Evolutionary conservation across 2,797 vertebrate genomes (phyloP), one percentile per base, ranked within the genome.

Genomic region (Sternotherus odoratus): DNA sequence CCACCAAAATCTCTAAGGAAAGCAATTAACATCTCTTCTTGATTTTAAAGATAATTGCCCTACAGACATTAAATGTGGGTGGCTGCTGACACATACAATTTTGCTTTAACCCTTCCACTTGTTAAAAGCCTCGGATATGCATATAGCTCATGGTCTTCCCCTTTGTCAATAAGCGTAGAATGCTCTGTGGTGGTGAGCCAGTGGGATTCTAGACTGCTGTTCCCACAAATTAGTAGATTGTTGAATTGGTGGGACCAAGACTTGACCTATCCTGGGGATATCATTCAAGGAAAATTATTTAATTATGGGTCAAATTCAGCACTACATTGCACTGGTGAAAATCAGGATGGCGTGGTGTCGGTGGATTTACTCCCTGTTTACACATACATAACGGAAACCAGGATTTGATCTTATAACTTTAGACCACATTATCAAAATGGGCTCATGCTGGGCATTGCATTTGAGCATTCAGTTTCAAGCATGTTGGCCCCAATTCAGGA

Each of bases 1-100:
- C 9, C 24, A 51, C 30, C 79, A 48, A 54, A 77, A 50, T 88
- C 66, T 92, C 74, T 77, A 66, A 91, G 83, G 57, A 91, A 33
- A 82, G 84, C 19, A 83, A 85, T 43, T 77, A 81, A 92, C 91
- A 46, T 86, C 53, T 83, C 33, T 81, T 94, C 48, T 89, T 3
- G 0, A 57, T 24, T 89, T 95, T 86, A 85, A 79, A 94, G 77
- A 16, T 72, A 86, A 91, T 80, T 79, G 66, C 87, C 84, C 83
- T 50, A 80, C 28, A 78, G 91, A 82, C 92, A 86, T 83, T 63
- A 79, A 33, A 88, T 72, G 19, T 87, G 19, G 6, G 4, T 28
- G 16, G 19, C 63, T 33, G 46, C 57, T 95, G 94, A 66, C 75
- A 92, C 94, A 79, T 2, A 0, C 78, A 87, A 10, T 3, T 15